Conservation (phyloP, 1,140 invertebrate species). For the Aphelinus certus region DNA sequence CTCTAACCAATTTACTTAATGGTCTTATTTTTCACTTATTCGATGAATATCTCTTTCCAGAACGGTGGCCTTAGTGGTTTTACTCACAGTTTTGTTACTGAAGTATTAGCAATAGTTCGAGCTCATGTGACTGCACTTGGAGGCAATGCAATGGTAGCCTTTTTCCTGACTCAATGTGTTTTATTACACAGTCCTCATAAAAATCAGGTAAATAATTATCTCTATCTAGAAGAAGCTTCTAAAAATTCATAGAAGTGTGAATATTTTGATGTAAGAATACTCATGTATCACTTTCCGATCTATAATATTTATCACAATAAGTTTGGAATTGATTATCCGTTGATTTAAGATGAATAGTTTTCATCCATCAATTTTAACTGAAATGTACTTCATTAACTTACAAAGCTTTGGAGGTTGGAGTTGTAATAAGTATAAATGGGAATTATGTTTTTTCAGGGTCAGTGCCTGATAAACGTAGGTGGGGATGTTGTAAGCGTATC, state of each 20-base stretch:
- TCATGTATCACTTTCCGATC: no score
- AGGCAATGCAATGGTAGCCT: constrained; percentile 94
- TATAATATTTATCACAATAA: no score
- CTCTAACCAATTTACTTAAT: not conserved
- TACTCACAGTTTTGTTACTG: constrained; percentile 91
- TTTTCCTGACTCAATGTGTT: constrained; percentile 91
- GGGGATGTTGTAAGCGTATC: constrained; percentile 89
- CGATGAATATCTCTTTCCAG: constrained; percentile 54
- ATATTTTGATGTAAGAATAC: no score
- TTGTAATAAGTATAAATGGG: no score
- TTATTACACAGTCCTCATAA: constrained; percentile 93
- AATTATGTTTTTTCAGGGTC: constrained; percentile 71
- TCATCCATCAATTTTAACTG: no score
- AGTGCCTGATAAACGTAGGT: constrained; percentile 93
- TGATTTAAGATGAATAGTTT: no score
- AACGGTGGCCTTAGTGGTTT: constrained; percentile 92
- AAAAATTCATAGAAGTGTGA: not conserved
- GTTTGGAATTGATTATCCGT: no score
- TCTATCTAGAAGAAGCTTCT: not conserved
- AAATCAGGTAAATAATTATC: constrained; percentile 82
- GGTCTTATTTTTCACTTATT: constrained; percentile 8
- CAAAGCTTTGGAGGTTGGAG: no score
- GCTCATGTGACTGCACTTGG: constrained; percentile 93
- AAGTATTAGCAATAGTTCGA: constrained; percentile 89
- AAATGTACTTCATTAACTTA: no score